Base-by-base conservation (phyloP, 2,797 vertebrate species). In the Dendrocincla tyrannina region DNA sequence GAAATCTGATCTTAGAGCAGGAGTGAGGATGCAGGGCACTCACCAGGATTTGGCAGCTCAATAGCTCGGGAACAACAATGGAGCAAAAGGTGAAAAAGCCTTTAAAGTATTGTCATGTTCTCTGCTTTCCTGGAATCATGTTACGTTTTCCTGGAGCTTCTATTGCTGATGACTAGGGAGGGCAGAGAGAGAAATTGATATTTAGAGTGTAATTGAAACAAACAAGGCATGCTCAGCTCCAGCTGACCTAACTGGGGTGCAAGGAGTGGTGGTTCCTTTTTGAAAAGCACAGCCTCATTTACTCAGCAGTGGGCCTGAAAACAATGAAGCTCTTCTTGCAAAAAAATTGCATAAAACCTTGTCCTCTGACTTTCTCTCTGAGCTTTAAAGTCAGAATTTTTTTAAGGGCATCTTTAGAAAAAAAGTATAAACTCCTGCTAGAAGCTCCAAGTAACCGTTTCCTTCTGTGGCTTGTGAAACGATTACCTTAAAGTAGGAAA, bases 71-170 rank as follows among this genome's bases (percentile, higher is more conserved):
- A 97, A 82, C 73, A 94, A 85, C 77, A 91, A 47, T n/a, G 46
- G 91, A 96, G 91, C 49, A 94, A 96, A 95, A 97, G 85, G 94
- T 96, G 92, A 96, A 90, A 88, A 97, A 96, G 74, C 76, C 95
- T 97, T 95, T 96, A 96, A 94, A 94, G 83, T 78, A 37, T 47
- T 33, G 55, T 91, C 9, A 11, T 86, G 59, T 73, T 94, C 90
- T 96, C 87, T 88, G 46, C 69, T 94, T 96, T 97, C 88, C 88
- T 94, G 80, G 95, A 94, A 94, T 82, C 64, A 73, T 1, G 1
- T 94, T 95, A 67, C 58, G 3, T 93, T 89, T 97, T 96, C 91
- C 89, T 92, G 83, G 88, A 93, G 89, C 91, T 88, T 84, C 76
- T 78, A 78, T 62, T 67, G 59, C 72, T 92, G 74, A 76, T 77